Evolutionary conservation across 2,888 invertebrate genomes (phyloP), one percentile per base, ranked within the genome.

Genomic region (Capitulum mitella): DNA sequence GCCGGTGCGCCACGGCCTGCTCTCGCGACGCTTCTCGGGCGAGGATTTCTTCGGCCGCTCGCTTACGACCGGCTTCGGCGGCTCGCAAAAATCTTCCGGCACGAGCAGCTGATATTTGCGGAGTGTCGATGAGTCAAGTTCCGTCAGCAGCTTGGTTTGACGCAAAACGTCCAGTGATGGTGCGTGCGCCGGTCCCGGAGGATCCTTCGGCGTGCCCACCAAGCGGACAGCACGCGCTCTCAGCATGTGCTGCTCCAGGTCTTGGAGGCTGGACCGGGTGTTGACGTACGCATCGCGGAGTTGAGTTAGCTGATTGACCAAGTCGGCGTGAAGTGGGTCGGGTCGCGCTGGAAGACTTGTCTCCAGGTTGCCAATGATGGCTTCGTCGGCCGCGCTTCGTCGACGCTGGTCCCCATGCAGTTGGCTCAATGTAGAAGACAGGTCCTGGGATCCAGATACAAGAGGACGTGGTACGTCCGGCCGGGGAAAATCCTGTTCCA

Each of bases 41-140:
- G 93, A 91, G 83, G 89, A 89, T 93, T 94, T 93, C 94, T 94
- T 94, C 37, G 91, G 92, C 0, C 94, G 94, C 84, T 92, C 91
- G 81, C 93, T 92, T 84, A 91, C 91, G 43, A 94, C 86, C 84
- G 94, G 94, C 82, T 91, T 86, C 43, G 84, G 85, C 61, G 85
- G 84, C 46, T 87, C 81, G 37, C 87, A 81, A 43, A 80, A 81
- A n/a, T 75, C 80, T 26, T 79, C 46, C 3, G 79, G 78, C 37
- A 80, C 74, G 43, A 78, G 79, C 29, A 77, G 77, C 14, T 58
- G 78, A 64, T 79, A 80, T 54, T 61, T 78, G 8, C 80, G 78
- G 2, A 80, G 58, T 29, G 79, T 76, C 10, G 70, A 70, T 10
- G 70, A 70, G 37, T 70, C 70, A 8, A 70, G 70, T 26, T 8